A percentile compares a stretch with the other conserved stretches of the same genome.
Evolutionary conservation across 2,888 invertebrate genomes (phyloP).

Genomic region (Lithophane leautieri): DNA sequence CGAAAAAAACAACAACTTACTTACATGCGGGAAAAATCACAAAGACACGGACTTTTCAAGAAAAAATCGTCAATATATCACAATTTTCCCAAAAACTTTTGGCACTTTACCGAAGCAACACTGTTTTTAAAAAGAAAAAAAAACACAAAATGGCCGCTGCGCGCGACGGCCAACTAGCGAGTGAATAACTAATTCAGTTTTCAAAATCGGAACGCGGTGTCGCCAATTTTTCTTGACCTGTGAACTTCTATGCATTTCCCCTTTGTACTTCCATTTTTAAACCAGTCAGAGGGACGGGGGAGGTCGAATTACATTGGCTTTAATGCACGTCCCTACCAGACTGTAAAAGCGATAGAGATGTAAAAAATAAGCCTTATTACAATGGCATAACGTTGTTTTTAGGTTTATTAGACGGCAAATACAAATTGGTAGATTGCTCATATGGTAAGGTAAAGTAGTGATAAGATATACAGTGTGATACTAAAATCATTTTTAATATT

Average conservation of each 20-base stretch:
- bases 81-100: conserved; percentile 30
- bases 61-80: conserved; percentile 34
- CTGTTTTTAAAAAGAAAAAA: conserved; percentile 57
- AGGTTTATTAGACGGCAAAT: conserved; percentile 32
- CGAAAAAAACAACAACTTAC: conserved; percentile 11
- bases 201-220: conserved; percentile 81
- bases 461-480: conserved; percentile 84
- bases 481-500: conserved; percentile 24
- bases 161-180: conserved; percentile 77
- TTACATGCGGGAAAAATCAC: conserved; percentile 38
- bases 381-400: conserved; percentile 43
- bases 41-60: background rate
- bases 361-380: conserved; percentile 57
- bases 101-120: conserved; percentile 39
- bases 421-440: conserved; percentile 79
- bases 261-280: conserved; percentile 52
- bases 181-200: conserved; percentile 86
- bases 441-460: conserved; percentile 82
- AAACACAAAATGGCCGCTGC: conserved; percentile 76
- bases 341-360: conserved; percentile 37
- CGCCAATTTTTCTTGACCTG: conserved; percentile 72
- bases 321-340: conserved; percentile 64
- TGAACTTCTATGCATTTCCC: conserved; percentile 66
- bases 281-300: conserved; percentile 60
- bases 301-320: conserved; percentile 71